These are phyloP conservation scores for Mythimna lalbum DNA, from an alignment of 2,888 invertebrate species.

Conservation along the genomic window DNA sequence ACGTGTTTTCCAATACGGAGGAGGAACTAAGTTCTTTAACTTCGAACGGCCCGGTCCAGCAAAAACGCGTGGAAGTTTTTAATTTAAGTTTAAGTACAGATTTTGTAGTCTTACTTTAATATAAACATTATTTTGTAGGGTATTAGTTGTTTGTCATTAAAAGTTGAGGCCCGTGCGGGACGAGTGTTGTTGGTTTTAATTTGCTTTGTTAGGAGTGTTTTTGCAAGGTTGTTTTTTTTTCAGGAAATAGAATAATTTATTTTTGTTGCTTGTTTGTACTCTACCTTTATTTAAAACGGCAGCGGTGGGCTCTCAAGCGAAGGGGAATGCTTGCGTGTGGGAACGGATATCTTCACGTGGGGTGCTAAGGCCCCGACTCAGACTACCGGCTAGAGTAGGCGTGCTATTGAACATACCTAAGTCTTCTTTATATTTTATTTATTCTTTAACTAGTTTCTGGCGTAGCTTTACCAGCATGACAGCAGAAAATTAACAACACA, in stretches of 20 bases:
- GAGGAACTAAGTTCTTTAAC: conserved; percentile 62
- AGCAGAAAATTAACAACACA: too few relatives aligned
- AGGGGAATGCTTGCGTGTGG: too few relatives aligned
- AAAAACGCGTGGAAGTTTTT: conserved; percentile 70
- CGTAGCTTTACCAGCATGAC: too few relatives aligned
- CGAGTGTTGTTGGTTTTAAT: conserved; percentile 38
- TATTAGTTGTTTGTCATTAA: conserved; percentile 43
- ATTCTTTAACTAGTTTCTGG: too few relatives aligned
- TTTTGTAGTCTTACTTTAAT: conserved; percentile 58
- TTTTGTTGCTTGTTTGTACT: not conserved
- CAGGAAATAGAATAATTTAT: not conserved
- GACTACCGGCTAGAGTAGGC: too few relatives aligned
- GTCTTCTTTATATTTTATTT: too few relatives aligned
- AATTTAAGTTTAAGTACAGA: conserved; percentile 72
- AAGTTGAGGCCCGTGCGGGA: conserved; percentile 28
- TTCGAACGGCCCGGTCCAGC: conserved; percentile 63
- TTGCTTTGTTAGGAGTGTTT: conserved; percentile 5
- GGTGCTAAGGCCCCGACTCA: too few relatives aligned
- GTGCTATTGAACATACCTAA: too few relatives aligned
- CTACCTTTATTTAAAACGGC: too few relatives aligned
- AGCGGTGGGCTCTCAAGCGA: too few relatives aligned
- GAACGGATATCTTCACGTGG: too few relatives aligned
- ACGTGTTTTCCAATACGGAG: conserved; percentile 79
- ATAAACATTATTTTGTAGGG: conserved; percentile 58
- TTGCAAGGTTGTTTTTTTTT: not conserved